Base-by-base conservation (phyloP, 2,797 vertebrate species). In the Rhynchonycteris naso region DNA sequence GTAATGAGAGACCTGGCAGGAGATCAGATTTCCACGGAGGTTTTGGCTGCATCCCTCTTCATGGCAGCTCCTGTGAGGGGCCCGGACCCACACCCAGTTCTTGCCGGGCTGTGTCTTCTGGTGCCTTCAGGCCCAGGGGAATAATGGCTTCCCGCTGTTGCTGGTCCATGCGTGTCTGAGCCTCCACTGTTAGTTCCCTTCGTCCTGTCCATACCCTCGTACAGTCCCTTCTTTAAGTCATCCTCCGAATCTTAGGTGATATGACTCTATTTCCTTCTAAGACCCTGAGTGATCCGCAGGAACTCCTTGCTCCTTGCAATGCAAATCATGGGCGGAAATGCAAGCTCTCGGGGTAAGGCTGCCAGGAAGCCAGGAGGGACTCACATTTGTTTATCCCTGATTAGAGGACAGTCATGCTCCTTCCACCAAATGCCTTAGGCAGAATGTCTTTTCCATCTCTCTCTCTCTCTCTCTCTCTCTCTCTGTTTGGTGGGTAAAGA, bases 301-400 rank as follows among this genome's bases (percentile, higher is more conserved):
- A 83, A 30, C 65, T 30, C 14, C 52, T 11, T 21, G 22, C 24
- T 71, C 43, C 33, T 4, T 2, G 13, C 80, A 54, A 28, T 6
- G 5, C 4, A 52, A 65, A 33, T 28, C 18, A 24, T 3, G 80
- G 74, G 30, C 59, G 56, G 65, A 78, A 58, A 72, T 18, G 38
- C 18, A 47, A 79, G 43, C 28, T 52, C 26, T 91, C 33, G 21
- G 16, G 13, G 59, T 35, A 24, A 58, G 33, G 79, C 68, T 47
- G 18, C 71, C 56, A 30, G 69, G n/a, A 66, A 30, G 15, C 8
- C 22, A 1, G 22, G 74, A 88, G 4, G 30, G 69, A 80, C 18
- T 28, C 72, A 13, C 0, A 1, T 5, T 52, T n/a, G n/a, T n/a
- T n/a, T 3, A 28, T 21, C n/a, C 52, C 74, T 6, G 18, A 30